Evolutionary conservation across 2,888 invertebrate genomes (phyloP), one percentile per base, ranked within the genome.

Genomic region (Prenolepis imparis): DNA sequence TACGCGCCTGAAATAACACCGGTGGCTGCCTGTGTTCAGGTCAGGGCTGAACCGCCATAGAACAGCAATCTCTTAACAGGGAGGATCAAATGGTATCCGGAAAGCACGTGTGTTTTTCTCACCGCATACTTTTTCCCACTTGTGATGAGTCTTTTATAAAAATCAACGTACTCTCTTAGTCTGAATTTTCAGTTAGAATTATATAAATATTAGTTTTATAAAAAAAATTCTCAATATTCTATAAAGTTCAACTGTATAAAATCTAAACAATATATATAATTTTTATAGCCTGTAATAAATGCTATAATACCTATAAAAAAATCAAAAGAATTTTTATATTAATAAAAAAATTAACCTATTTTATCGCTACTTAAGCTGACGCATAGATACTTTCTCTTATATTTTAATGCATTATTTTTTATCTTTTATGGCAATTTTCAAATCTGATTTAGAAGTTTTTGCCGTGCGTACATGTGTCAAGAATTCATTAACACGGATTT

Each of bases 81-180:
- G 81, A 85, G 84, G 86, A 84, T 88, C 88, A 86, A 88, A 88
- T 77, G 36, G 48, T 63, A 77, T 73, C 59, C 59, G 59, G 59
- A 80, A 80, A 59, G 24, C 15, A 59, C 12, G 41, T 28, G 28
- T 78, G n/a, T 57, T 68, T 39, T 52, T 78, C 59, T 36, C 36
- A 57, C 32, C 15, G 12, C 74, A 59, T 18, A 73, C 44, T 52
- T 59, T 77, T 78, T 21, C 24, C 5, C 1, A 21, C 15, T 41
- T 57, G 4, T 36, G 0, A n/a, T n/a, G n/a, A n/a, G 15, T 3
- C 9, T 57, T 24, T 52, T 55, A 32, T 36, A 66, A 32, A 70
- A 36, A 55, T 36, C 12, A 52, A 8, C 18, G 1, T 36, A 9
- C n/a, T 36, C n/a, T 75, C 3, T 21, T 3, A 18, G 0, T 18